phyloP scores from a whole-genome alignment of 1,140 invertebrate genomes.

The Drosophila lowei region DNA sequence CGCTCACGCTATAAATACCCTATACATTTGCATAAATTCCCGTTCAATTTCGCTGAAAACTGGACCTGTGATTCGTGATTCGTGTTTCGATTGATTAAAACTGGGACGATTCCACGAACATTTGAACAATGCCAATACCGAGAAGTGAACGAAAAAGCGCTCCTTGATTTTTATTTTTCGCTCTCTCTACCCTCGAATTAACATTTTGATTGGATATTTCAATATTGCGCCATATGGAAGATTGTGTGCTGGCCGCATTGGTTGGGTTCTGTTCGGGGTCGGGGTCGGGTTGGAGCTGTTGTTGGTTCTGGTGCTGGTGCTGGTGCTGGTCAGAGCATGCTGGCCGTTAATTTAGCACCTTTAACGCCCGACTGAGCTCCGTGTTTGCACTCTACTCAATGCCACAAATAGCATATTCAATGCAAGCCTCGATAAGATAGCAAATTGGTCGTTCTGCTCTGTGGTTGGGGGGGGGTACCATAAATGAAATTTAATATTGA shows the following conservation, averaged over 20 bases:
- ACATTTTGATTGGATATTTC: constrained; percentile 82
- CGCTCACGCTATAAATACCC: neutral
- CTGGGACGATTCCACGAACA: neutral
- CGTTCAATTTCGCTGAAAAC: constrained; percentile 33
- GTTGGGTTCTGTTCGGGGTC: constrained; percentile 15
- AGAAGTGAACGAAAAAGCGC: neutral
- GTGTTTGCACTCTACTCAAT: constrained; percentile 44
- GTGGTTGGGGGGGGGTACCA: neutral
- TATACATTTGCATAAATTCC: constrained; percentile 36
- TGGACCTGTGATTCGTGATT: constrained; percentile 15
- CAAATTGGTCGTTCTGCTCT: constrained; percentile 14
- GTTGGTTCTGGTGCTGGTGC: neutral
- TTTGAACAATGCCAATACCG: constrained; percentile 17
- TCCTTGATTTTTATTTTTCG: constrained; percentile 37
- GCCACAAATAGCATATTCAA: constrained; percentile 8
- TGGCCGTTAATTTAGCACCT: constrained; percentile 31
- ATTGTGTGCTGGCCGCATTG: constrained; percentile 42
- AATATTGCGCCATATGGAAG: constrained; percentile 78
- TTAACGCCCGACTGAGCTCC: constrained; percentile 31
- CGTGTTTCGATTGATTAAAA: constrained; percentile 5
- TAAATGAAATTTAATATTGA: constrained; percentile 23
- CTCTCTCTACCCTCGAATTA: constrained; percentile 61
- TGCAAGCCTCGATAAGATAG: constrained; percentile 35
- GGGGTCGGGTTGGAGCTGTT: neutral
- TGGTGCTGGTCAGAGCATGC: constrained; percentile 8